Base-by-base conservation (phyloP, 2,888 invertebrate species). In the Oxyteleia sp. region DNA sequence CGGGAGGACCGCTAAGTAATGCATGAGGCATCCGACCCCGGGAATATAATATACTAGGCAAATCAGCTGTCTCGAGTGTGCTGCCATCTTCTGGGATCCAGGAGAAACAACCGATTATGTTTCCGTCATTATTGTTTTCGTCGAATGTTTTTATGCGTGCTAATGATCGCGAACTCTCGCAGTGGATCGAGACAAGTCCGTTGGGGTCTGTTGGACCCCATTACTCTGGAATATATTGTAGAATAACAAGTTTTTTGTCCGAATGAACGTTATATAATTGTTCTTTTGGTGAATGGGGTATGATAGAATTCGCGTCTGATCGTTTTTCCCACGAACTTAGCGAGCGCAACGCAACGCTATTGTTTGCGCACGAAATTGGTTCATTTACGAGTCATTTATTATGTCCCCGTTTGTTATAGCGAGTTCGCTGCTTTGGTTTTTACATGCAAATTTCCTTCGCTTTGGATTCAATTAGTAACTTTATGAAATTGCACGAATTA, bases 381-480 rank as follows among this genome's bases (percentile, higher is more conserved):
- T 51, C 35, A 51, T 64, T 38, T 32, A 20, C 49, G 23, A 64
- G 45, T 64, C 13, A 64, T 64, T 64, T 64, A 49, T 49, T 16
- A 47, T 29, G 51, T 41, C 49, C 53, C 53, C 49, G 20, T 26
- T 41, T 41, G 41, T 23, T 53, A 35, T 43, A 43, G 10, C 61
- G 51, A 59, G 47, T 10, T 43, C 3, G 2, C 23, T 47, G 32
- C 47, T 45, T 64, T 64, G 35, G 20, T 53, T 53, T 64, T 66
- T 55, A 64, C 29, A 0, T 1, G 23, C 75, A 18, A 47, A 32
- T 35, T 75, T 66, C 55, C 38, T 23, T 47, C 32, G 55, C 47
- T 41, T 38, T 35, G 15, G 8, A 66, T 57, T 75, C 57, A 57
- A 64, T 75, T 75, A 75, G 57, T 47, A 47, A 75, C 57, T 75